Evolutionary conservation across 1,140 invertebrate genomes (phyloP), one percentile per base, ranked within the genome.

Genomic region (Platyscapa corneri): DNA sequence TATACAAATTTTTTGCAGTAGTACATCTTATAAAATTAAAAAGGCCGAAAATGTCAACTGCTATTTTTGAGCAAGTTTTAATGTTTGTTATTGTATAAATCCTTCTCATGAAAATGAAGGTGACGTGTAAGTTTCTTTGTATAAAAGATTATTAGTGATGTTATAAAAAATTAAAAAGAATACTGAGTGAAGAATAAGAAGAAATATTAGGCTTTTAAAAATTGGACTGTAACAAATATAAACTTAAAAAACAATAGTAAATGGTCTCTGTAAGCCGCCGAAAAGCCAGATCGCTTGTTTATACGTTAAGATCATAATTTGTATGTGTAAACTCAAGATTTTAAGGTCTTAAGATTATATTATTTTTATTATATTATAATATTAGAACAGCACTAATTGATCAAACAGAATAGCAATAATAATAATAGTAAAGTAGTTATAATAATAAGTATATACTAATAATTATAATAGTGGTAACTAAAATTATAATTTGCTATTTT

Each of bases 231-330:
- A 83, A 89, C 90, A 87, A 89, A 83, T 90, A 84, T 89, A 91
- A 87, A 30, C 23, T 32, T 76, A 82, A 82, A 86, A 64, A 74
- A 30, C 64, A 75, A 80, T 80, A 34, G 10, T 83, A 39, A 76
- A 83, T 39, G 3, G 64, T 83, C 27, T 67, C 23, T 64, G n/a
- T 64, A 67, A 74, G 30, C 23, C 67, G 39, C 64, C 18, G 49
- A 81, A 32, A 89, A 88, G 83, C 78, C 76, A 82, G 77, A 88
- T 89, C 81, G 90, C 90, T 91, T 91, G 86, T 90, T 91, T 90
- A 87, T 89, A 89, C 88, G 86, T 87, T 88, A 90, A 91, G 88
- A 91, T 91, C 88, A 88, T 90, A 91, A 90, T 88, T 87, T 88
- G 86, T 88, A 87, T 87, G 87, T 85, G 80, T 89, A 86, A 88